Base-by-base conservation (phyloP, 2,797 vertebrate species). In the Poecilia velifera region DNA sequence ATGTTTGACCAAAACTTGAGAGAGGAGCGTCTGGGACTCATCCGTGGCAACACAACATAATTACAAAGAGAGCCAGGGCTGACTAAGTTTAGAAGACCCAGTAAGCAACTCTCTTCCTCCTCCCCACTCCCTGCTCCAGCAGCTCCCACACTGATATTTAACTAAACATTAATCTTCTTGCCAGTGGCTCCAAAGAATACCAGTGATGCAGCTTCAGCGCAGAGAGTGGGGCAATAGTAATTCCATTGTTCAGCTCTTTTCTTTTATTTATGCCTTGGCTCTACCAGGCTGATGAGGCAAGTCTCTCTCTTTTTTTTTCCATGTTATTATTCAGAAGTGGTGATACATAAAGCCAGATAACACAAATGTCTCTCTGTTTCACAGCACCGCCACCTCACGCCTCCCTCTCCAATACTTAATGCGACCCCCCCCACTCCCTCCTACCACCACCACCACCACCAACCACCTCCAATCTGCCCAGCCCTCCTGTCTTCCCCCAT, bases 121-220 rank as follows among this genome's bases (percentile, higher is more conserved):
- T 76, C 82, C 78, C 83, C 82, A 36, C 88, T 80, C 85, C 86
- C 87, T 88, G 96, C 96, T 96, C 96, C 96, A 96, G 95, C 96
- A 96, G 97, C 97, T 97, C 97, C 96, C 96, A 97, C 95, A 97
- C 97, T 97, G 97, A 98, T 98, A 98, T 98, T 97, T 98, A 98
- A 97, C 97, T 97, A 98, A 98, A 98, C 97, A 98, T 98, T 98
- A 97, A 98, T 99, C 98, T 98, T 97, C 97, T 97, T 98, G 97
- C 98, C 97, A 98, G 97, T 96, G 97, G 96, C 97, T 98, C 97
- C 97, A 97, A 97, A 97, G 97, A 97, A 97, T 97, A 96, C 96
- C 96, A 96, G 91, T 97, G 97, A 97, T 97, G 97, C 96, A 96
- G 97, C 96, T 95, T 94, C 93, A 90, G 93, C 83, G 70, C 84